phyloP scores from a whole-genome alignment of 2,113 vertebrate genomes.

The Python bivittatus region DNA sequence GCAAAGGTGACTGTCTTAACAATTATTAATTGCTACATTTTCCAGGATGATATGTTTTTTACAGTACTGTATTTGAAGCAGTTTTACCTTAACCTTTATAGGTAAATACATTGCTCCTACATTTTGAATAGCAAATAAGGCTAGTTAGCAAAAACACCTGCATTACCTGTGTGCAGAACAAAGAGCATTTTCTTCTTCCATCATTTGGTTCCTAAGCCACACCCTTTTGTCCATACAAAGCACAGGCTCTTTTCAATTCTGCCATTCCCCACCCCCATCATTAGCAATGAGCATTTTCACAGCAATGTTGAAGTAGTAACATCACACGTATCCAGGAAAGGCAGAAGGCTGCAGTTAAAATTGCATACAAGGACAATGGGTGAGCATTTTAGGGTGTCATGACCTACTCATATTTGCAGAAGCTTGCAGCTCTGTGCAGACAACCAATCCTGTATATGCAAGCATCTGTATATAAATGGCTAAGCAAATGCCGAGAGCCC shows the following conservation, averaged over 20 bases:
- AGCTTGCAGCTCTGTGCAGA: not conserved
- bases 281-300: fast-evolving
- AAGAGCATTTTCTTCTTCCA: conserved; percentile 57
- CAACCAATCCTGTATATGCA: not conserved
- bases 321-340: not conserved
- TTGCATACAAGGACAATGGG: not conserved
- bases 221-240: conserved; percentile 36
- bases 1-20: not conserved
- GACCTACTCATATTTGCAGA: not conserved
- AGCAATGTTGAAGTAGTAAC: conserved; percentile 1
- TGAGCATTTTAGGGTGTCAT: not conserved
- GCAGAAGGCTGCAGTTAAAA: not conserved
- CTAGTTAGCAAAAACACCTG: conserved; percentile 49
- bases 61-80: conserved; percentile 34
- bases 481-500: not conserved
- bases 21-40: not conserved
- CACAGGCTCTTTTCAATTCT: not conserved
- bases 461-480: not conserved
- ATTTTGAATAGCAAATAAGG: conserved; percentile 50
- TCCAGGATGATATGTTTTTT: not conserved
- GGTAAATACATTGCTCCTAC: conserved; percentile 25
- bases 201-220: conserved; percentile 54
- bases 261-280: conserved; percentile 9
- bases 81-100: not conserved
- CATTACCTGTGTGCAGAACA: conserved; percentile 48